Evolutionary conservation across 2,888 invertebrate species (phyloP).

Genomic region (Chrysolina americana): DNA sequence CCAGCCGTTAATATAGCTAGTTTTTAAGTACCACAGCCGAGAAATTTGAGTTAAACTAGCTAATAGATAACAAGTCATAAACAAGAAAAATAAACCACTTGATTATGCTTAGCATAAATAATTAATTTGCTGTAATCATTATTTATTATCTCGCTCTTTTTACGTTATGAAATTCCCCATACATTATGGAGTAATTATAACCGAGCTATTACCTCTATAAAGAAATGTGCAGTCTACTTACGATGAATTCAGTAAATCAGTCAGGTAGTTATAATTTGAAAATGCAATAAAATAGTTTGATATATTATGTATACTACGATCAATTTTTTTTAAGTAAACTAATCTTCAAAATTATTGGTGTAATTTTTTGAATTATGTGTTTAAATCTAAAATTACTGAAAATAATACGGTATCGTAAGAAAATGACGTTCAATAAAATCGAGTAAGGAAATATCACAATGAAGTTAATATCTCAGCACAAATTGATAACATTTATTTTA

Average conservation of each 20-base stretch:
- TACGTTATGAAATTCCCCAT: constrained; percentile 2
- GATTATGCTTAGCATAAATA: constrained; percentile 46
- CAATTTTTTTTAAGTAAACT: too few species aligned
- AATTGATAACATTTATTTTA: too few species aligned
- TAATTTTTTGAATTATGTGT: too few species aligned
- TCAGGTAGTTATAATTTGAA: not conserved
- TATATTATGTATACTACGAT: too few species aligned
- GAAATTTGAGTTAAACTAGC: constrained; percentile 31
- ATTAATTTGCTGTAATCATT: constrained; percentile 45
- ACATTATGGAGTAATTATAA: not conserved
- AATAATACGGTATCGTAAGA: too few species aligned
- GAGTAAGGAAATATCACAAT: too few species aligned
- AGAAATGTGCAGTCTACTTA: not conserved
- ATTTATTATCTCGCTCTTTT: constrained; percentile 43
- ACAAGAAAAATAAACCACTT: constrained; percentile 34
- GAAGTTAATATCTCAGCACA: too few species aligned
- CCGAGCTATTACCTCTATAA: not conserved
- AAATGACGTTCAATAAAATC: too few species aligned
- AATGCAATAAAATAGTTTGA: not conserved
- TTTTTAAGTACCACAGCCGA: constrained; percentile 27
- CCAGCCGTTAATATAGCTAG: constrained; percentile 28
- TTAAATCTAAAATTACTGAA: too few species aligned
- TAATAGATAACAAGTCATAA: constrained; percentile 42
- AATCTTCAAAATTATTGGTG: too few species aligned
- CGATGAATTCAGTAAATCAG: not conserved